Conservation (phyloP, 2,113 vertebrate genomes). For the Melanotaenia duboulayi region DNA sequence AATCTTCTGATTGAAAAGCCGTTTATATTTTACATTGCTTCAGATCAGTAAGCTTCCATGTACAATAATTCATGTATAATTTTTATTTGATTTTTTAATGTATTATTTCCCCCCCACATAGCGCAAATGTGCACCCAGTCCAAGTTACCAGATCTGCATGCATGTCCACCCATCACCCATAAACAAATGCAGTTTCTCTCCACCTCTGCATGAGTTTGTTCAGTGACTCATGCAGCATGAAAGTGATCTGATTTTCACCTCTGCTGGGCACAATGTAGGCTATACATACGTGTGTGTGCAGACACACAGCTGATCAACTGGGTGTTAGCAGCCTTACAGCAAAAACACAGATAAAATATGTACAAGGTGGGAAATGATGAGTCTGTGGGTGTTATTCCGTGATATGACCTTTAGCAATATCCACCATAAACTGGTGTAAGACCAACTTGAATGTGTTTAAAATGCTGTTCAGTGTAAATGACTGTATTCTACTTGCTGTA, state of each 20-base stretch:
- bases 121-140: background rate
- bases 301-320: background rate
- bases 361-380: background rate
- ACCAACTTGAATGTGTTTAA: background rate
- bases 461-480: too few species aligned
- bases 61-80: too few species aligned
- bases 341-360: background rate
- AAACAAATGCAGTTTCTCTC: slow-evolving; percentile 4
- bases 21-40: too few species aligned
- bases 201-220: slow-evolving; percentile 9
- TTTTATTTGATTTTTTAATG: too few species aligned
- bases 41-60: too few species aligned
- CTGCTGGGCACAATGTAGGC: background rate
- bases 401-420: background rate
- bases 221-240: slow-evolving; percentile 19
- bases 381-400: background rate
- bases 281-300: background rate
- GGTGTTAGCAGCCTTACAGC: background rate
- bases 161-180: background rate
- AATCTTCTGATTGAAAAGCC: too few species aligned
- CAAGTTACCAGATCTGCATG: background rate
- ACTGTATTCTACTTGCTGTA: too few species aligned
- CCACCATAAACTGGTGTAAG: background rate
- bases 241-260: slow-evolving; percentile 46
- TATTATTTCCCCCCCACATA: too few species aligned